phyloP scores from a whole-genome alignment of 2,888 invertebrate genomes.

The Latrodectus elegans region DNA sequence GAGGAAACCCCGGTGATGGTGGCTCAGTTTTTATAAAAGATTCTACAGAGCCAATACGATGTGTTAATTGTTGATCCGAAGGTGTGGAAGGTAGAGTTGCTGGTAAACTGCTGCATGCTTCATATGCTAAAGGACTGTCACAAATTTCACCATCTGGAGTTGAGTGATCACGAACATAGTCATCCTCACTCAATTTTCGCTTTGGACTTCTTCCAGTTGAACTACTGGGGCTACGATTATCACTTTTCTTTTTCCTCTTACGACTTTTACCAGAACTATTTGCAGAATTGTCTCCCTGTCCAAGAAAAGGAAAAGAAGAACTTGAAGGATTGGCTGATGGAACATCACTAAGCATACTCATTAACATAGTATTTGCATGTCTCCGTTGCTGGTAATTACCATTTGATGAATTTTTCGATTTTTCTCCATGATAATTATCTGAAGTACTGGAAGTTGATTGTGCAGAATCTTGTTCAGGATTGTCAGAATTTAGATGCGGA shows the following conservation, averaged over 20 bases:
- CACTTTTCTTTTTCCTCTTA: constrained; percentile 71
- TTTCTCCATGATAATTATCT: constrained; percentile 26
- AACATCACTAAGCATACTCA: constrained; percentile 71
- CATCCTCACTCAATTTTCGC: constrained; percentile 73
- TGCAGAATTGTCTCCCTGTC: constrained; percentile 31
- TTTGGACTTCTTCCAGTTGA: constrained; percentile 74
- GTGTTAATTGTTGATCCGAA: constrained; percentile 38
- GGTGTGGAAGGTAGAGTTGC: constrained; percentile 53
- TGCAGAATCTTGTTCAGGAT: constrained; percentile 30
- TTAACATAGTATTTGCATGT: constrained; percentile 71
- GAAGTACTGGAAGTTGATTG: constrained; percentile 17
- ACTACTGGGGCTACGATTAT: constrained; percentile 73
- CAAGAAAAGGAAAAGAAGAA: constrained; percentile 64
- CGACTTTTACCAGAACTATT: constrained; percentile 64
- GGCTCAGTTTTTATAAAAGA: constrained; percentile 58
- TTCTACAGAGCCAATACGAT: constrained; percentile 42
- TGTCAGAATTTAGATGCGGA: constrained; percentile 39
- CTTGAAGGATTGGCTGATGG: constrained; percentile 70
- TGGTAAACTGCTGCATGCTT: constrained; percentile 49
- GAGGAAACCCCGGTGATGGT: constrained; percentile 52
- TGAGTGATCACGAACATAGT: constrained; percentile 69
- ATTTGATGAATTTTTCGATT: constrained; percentile 54
- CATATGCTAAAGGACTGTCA: constrained; percentile 67
- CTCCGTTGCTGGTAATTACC: constrained; percentile 34
- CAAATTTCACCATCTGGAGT: constrained; percentile 70